Percentiles rank a stretch among this genome's conserved stretches.
These are phyloP conservation scores for Eudasyphora cyanicolor DNA, from an alignment of 2,888 invertebrate species.

Conservation along the genomic window DNA sequence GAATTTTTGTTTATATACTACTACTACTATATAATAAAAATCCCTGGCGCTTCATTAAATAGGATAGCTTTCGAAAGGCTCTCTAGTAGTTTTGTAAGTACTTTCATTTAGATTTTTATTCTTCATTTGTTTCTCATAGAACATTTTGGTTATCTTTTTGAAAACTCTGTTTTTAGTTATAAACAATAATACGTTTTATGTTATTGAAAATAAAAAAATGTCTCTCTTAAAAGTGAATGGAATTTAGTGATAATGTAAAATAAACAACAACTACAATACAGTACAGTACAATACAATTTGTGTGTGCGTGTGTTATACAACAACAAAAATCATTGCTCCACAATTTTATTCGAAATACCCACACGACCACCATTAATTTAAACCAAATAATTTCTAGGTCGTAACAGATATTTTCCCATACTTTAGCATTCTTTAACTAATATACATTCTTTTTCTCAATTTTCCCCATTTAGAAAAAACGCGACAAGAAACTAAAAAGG, in stretches of 20 bases:
- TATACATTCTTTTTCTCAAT: slow-evolving; percentile 36
- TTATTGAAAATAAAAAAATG: not conserved
- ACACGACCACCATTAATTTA: slow-evolving; percentile 34
- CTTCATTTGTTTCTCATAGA: slow-evolving; percentile 62
- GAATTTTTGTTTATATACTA: slow-evolving; percentile 85
- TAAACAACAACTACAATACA: not conserved
- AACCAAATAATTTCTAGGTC: slow-evolving; percentile 18
- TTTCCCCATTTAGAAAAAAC: slow-evolving; percentile 82
- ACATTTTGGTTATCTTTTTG: not conserved
- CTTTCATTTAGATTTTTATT: slow-evolving; percentile 77
- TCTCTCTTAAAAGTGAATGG: slow-evolving; percentile 7
- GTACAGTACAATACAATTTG: slow-evolving; percentile 5
- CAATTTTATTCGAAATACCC: slow-evolving; percentile 29
- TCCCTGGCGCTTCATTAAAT: slow-evolving; percentile 80
- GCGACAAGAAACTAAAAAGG: slow-evolving; percentile 82
- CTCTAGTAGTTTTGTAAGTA: slow-evolving; percentile 80
- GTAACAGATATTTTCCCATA: slow-evolving; percentile 1
- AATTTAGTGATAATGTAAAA: slow-evolving; percentile 5
- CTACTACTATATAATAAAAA: slow-evolving; percentile 75
- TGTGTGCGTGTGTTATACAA: not conserved
- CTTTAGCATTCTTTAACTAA: too few relatives aligned
- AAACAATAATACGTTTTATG: not conserved
- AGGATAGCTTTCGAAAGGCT: slow-evolving; percentile 80
- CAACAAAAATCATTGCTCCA: slow-evolving; percentile 22
- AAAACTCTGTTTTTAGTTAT: slow-evolving; percentile 9